Percentiles rank a stretch among this genome's conserved stretches.
Conservation (phyloP, 2,797 vertebrate genomes). For the Karalla daura region DNA sequence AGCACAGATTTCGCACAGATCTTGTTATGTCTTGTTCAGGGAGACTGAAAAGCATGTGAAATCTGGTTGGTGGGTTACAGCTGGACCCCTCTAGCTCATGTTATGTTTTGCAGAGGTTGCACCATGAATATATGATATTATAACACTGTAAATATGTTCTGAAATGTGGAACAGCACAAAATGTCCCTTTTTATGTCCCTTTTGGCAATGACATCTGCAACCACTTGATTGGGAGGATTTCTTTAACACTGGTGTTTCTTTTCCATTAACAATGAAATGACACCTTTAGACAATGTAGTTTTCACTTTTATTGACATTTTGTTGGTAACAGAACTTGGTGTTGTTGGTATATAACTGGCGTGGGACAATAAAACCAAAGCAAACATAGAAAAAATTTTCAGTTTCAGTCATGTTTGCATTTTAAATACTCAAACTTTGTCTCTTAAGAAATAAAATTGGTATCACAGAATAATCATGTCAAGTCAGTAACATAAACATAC, state of each 20-base stretch:
- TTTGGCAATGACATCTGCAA: too few species aligned
- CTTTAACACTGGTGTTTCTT: too few species aligned
- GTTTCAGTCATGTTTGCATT: constrained; percentile 44
- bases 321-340: constrained; percentile 81
- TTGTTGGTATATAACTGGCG: constrained; percentile 75
- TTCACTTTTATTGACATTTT: constrained; percentile 84
- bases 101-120: too few species aligned
- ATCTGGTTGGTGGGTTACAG: too few species aligned
- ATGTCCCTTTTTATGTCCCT: too few species aligned
- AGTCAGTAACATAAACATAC: constrained; percentile 67
- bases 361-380: constrained; percentile 74
- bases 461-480: constrained; percentile 57
- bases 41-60: too few species aligned
- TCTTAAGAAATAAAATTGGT: constrained; percentile 46
- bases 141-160: too few species aligned
- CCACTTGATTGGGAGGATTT: not conserved
- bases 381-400: constrained; percentile 54
- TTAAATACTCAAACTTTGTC: constrained; percentile 49
- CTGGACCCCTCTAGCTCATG: too few species aligned
- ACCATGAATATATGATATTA: too few species aligned
- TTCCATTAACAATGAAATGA: constrained; percentile 8
- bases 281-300: constrained; percentile 37
- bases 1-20: too few species aligned
- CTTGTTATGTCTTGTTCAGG: too few species aligned
- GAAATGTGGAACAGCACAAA: too few species aligned